Percentiles rank a stretch among this genome's conserved stretches.
phyloP scores from a whole-genome alignment of 2,888 invertebrate species.

The Belgica antarctica region DNA sequence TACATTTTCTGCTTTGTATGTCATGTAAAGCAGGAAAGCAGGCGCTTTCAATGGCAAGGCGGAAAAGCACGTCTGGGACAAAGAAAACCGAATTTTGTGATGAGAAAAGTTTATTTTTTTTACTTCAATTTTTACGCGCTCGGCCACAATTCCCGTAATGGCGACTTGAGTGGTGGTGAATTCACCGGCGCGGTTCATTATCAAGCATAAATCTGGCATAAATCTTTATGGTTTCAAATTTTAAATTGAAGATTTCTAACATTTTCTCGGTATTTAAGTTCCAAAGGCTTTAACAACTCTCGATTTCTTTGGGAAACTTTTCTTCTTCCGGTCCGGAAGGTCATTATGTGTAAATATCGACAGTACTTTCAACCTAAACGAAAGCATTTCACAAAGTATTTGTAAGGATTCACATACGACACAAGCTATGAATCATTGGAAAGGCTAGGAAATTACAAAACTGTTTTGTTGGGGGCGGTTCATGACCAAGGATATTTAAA shows the following conservation, averaged over 20 bases:
- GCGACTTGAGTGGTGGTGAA: background rate
- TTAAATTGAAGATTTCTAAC: background rate
- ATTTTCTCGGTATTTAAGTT: too few species aligned
- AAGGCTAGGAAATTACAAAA: too few species aligned
- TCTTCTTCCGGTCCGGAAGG: too few species aligned
- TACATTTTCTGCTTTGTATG: constrained; percentile 10
- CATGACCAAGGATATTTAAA: too few species aligned
- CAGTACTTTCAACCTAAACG: too few species aligned
- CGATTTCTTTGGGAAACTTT: too few species aligned
- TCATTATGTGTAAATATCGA: too few species aligned
- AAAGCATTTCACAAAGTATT: too few species aligned
- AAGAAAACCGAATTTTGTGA: constrained; percentile 23
- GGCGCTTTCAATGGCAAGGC: constrained; percentile 7
- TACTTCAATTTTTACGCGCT: background rate
- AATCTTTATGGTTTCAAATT: background rate
- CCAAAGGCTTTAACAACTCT: too few species aligned
- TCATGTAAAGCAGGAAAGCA: background rate
- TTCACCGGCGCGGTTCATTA: background rate
- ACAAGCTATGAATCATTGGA: too few species aligned
- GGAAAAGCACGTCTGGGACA: constrained; percentile 1
- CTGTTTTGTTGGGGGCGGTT: too few species aligned
- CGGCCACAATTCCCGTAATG: background rate
- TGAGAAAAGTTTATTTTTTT: constrained; percentile 13
- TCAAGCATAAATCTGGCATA: background rate
- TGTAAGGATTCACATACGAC: too few species aligned